These are phyloP conservation scores for Hirudo medicinalis DNA, from an alignment of 1,140 invertebrate genomes.

Conservation along the genomic window DNA sequence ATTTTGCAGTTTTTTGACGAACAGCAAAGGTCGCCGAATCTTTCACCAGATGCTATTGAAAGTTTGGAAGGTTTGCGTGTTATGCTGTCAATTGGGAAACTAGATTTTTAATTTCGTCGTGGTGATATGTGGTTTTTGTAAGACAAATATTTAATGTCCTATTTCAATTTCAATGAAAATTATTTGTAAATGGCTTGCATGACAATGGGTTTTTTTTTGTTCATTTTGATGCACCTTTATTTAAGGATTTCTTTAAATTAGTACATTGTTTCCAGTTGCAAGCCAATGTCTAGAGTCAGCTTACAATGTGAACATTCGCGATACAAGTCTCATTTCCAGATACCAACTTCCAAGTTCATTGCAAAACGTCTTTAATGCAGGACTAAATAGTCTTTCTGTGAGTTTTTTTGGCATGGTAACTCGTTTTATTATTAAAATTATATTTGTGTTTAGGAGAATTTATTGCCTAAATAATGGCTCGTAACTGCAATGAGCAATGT, in stretches of 20 bases:
- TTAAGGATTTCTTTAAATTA: background rate
- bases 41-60: slow-evolving; percentile 14
- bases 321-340: background rate
- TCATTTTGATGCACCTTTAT: too few species aligned
- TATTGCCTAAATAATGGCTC: too few species aligned
- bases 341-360: background rate
- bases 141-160: background rate
- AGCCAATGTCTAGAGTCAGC: slow-evolving; percentile 15
- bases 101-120: background rate
- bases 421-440: too few species aligned
- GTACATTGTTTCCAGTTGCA: background rate
- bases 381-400: background rate
- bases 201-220: too few species aligned
- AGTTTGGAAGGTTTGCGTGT: slow-evolving; percentile 14
- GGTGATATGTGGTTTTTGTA: background rate
- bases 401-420: background rate
- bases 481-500: too few species aligned
- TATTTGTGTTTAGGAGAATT: background rate
- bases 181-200: too few species aligned
- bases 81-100: background rate
- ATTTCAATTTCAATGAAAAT: background rate
- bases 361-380: slow-evolving; percentile 1
- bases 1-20: slow-evolving; percentile 18
- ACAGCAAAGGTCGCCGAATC: slow-evolving; percentile 15
- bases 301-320: slow-evolving; percentile 12